phyloP scores from a whole-genome alignment of 2,113 vertebrate genomes.

The Balaeniceps rex region DNA sequence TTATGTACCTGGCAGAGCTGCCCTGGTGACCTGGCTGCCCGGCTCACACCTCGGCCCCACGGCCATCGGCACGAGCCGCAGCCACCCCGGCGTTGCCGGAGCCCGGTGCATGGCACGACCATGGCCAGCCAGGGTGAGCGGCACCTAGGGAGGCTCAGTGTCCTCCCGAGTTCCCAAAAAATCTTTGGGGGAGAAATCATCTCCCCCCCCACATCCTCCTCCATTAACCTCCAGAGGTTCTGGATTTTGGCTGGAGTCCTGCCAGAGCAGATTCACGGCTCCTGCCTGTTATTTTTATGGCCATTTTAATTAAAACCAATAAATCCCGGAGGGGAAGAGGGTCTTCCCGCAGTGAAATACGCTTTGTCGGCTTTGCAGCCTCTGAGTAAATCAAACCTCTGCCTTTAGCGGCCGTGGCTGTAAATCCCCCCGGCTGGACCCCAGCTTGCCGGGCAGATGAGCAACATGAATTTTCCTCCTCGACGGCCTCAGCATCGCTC shows the following conservation, averaged over 20 bases:
- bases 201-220: neutral
- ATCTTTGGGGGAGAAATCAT: neutral
- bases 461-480: neutral
- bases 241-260: neutral
- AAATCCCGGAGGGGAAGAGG: neutral
- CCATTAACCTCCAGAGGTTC: neutral
- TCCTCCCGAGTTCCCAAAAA: neutral
- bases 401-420: neutral
- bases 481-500: neutral
- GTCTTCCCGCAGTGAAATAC: neutral
- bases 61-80: neutral
- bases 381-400: neutral
- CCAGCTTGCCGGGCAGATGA: neutral
- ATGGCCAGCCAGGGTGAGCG: fast-evolving
- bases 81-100: fast-evolving
- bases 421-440: neutral
- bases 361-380: neutral
- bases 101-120: neutral
- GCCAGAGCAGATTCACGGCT: neutral
- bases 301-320: slow-evolving; percentile 1
- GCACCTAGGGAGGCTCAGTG: neutral
- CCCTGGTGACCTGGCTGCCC: neutral
- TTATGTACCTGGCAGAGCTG: neutral
- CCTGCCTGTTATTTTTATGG: neutral
- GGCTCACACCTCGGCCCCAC: neutral